Base-by-base conservation (phyloP, 2,888 invertebrate genomes). In the Tetrapedia diversipes region DNA sequence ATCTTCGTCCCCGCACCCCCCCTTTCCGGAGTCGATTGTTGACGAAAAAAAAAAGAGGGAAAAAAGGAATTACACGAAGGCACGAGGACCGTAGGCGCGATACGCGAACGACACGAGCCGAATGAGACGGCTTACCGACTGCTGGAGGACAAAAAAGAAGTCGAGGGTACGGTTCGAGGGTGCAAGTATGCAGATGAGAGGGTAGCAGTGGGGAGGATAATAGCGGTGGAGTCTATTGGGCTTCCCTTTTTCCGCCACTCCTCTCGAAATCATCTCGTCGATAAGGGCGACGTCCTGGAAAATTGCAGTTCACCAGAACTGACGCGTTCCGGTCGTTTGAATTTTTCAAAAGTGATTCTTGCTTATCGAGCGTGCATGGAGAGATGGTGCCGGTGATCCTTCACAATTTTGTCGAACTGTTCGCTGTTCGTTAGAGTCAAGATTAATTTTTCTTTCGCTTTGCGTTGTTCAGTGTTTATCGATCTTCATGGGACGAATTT, bases 1-100 rank as follows among this genome's bases (percentile, higher is more conserved):
- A 86, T 86, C 86, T 81, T 71, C 67, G 72, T 51, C 57, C 19
- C 11, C n/a, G 11, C 10, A n/a, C 51, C 22, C 65, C 8, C 29
- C 19, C n/a, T 16, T 11, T 27, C 19, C n/a, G 19, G 10, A 53
- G 22, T 27, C 57, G 16, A 49, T 24, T 29, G 34, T 27, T 43
- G 47, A 43, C 39, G 27, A 61, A 70, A 49, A 39, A 57, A 74
- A 59, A n/a, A n/a, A n/a, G n/a, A n/a, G n/a, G n/a, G 27, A 61
- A 70, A 49, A 39, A 57, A 74, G 54, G 66, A 72, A 77, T 83
- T 65, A 65, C 64, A 24, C 24, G 45, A 22, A 16, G 29, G 24
- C 37, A 63, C 34, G 57, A 16, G 14, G 14, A 19, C n/a, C 53
- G 57, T 61, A 60, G 27, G 47, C 63, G 14, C 32, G 19, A 43